Evolutionary conservation across 2,797 vertebrate genomes (phyloP).

Genomic region (Poliocrania exsul): DNA sequence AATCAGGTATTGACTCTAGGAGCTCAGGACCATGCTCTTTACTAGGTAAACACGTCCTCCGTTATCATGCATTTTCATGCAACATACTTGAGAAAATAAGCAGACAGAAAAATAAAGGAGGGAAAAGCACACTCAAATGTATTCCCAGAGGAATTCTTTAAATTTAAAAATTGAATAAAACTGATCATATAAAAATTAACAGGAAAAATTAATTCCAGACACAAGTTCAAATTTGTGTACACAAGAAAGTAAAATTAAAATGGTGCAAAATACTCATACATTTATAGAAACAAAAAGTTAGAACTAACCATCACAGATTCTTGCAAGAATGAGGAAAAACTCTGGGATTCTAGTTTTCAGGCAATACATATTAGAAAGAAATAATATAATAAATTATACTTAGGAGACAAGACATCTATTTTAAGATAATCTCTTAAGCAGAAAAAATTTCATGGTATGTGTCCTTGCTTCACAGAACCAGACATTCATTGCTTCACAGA

Average conservation of each 20-base stretch:
- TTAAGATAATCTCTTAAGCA: neutral
- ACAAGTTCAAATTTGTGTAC: neutral
- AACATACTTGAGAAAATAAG: neutral
- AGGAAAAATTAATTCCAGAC: neutral
- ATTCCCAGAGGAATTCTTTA: neutral
- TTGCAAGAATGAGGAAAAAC: neutral
- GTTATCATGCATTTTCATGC: neutral
- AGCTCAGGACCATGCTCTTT: neutral
- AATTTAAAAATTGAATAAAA: neutral
- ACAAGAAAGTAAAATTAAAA: neutral
- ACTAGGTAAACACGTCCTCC: neutral
- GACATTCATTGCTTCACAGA: neutral
- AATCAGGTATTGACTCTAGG: neutral
- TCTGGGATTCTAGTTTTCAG: neutral
- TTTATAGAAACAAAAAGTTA: neutral
- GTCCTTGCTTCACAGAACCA: neutral
- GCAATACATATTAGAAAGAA: neutral
- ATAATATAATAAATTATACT: neutral
- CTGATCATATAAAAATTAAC: neutral
- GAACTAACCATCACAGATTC: neutral
- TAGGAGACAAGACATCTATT: neutral
- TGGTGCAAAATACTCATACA: accelerated
- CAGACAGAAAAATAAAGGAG: neutral
- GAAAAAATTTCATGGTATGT: neutral
- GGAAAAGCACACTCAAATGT: neutral